These are phyloP conservation scores for Menidia beryllina DNA, from an alignment of 2,113 vertebrate genomes.

Conservation along the genomic window DNA sequence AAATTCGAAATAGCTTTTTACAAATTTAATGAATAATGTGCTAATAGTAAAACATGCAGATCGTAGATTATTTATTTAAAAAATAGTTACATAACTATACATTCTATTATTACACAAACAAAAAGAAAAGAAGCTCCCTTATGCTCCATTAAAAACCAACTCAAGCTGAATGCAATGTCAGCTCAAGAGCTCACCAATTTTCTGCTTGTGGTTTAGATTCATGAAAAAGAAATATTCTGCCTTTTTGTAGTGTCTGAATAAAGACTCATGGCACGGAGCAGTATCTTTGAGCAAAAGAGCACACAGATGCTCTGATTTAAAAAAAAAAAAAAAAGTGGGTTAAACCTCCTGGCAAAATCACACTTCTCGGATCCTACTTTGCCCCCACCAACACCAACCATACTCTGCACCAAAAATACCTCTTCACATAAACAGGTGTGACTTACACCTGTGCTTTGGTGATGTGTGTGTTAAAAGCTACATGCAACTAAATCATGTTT, in stretches of 20 bases:
- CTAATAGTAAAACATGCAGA: too few relatives aligned
- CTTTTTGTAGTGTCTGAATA: constrained; percentile 27
- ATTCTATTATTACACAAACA: too few relatives aligned
- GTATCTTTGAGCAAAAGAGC: constrained; percentile 45
- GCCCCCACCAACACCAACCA: constrained; percentile 30
- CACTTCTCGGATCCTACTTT: constrained; percentile 41
- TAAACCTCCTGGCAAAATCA: constrained; percentile 55
- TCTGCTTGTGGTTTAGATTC: background rate
- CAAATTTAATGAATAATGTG: too few relatives aligned
- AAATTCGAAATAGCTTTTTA: too few relatives aligned
- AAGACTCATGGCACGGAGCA: constrained; percentile 41
- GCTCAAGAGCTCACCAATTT: background rate
- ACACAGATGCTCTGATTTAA: constrained; percentile 66
- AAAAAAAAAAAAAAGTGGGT: constrained; percentile 46
- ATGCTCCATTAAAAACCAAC: too few relatives aligned
- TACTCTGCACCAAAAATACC: constrained; percentile 9
- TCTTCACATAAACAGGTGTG: background rate
- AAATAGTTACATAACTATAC: too few relatives aligned
- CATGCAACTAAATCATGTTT: too few relatives aligned
- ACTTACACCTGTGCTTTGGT: constrained; percentile 8
- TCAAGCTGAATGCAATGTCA: background rate
- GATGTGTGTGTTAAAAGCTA: background rate
- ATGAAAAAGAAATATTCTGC: constrained; percentile 27
- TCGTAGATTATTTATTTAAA: too few relatives aligned
- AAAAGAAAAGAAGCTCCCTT: too few relatives aligned